Conservation (phyloP, 2,888 invertebrate species). For the Leptothorax acervorum region DNA sequence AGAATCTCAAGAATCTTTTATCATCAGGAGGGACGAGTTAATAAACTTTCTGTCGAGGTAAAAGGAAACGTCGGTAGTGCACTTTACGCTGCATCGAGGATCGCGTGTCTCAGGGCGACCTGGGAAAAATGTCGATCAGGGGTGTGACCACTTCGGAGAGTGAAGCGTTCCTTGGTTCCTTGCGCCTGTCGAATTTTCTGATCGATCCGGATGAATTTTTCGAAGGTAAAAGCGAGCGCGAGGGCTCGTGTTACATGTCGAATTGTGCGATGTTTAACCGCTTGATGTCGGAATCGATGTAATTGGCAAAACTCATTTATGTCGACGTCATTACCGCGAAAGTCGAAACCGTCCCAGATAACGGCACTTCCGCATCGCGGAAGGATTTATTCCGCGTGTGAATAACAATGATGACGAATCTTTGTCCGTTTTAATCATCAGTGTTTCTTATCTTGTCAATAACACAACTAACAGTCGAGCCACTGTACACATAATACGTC, state of each 20-base stretch:
- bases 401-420: conserved; percentile 23
- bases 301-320: not conserved
- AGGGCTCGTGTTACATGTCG: not conserved
- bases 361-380: not conserved
- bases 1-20: not conserved
- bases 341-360: conserved; percentile 19
- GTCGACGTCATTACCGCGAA: not conserved
- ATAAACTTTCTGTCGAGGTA: conserved; percentile 30
- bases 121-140: conserved; percentile 81
- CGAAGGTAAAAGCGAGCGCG: conserved; percentile 76
- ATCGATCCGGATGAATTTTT: conserved; percentile 77
- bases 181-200: conserved; percentile 77
- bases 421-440: not conserved
- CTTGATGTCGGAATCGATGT: not conserved
- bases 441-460: conserved; percentile 15
- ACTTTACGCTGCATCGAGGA: conserved; percentile 15
- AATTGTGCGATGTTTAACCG: conserved; percentile 5
- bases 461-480: not conserved
- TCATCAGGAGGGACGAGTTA: not conserved
- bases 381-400: conserved; percentile 1
- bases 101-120: not conserved
- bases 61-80: not conserved
- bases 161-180: conserved; percentile 76
- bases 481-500: not conserved
- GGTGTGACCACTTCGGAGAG: conserved; percentile 79